Conservation (phyloP, 2,113 vertebrate species). For the Macaca mulatta region DNA sequence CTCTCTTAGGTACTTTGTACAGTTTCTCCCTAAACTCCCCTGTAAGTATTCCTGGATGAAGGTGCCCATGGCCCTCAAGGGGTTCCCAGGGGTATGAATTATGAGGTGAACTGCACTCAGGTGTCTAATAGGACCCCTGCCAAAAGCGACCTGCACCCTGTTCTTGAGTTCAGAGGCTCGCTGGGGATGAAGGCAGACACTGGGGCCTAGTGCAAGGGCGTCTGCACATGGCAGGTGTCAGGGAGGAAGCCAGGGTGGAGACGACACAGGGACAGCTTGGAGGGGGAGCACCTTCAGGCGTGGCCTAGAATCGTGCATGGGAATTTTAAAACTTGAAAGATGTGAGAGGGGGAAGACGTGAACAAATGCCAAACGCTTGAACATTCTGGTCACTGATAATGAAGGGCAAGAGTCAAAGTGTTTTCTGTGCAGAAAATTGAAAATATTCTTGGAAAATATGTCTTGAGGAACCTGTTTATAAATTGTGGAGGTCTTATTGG, state of each 20-base stretch:
- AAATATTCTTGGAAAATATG: too few species aligned
- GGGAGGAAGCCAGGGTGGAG: too few species aligned
- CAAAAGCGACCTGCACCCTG: not conserved
- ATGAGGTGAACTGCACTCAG: not conserved
- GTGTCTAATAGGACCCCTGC: not conserved
- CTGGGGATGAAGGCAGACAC: too few species aligned
- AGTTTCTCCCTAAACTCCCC: not conserved
- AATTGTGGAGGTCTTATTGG: not conserved
- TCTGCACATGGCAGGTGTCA: too few species aligned
- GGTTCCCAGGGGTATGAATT: not conserved
- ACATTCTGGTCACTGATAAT: too few species aligned
- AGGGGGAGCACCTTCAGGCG: too few species aligned
- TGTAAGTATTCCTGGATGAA: not conserved
- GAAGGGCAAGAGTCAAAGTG: not conserved
- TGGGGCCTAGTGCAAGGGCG: not conserved
- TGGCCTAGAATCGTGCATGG: not conserved
- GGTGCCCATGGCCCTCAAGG: not conserved
- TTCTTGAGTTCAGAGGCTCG: not conserved
- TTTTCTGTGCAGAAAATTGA: not conserved
- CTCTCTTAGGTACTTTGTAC: not conserved
- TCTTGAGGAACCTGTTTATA: not conserved
- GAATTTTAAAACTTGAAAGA: not conserved
- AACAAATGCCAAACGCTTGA: too few species aligned
- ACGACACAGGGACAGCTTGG: not conserved
- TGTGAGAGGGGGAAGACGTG: not conserved